Base-by-base conservation (phyloP, 2,888 invertebrate species). In the Drosophila kuntzei region DNA sequence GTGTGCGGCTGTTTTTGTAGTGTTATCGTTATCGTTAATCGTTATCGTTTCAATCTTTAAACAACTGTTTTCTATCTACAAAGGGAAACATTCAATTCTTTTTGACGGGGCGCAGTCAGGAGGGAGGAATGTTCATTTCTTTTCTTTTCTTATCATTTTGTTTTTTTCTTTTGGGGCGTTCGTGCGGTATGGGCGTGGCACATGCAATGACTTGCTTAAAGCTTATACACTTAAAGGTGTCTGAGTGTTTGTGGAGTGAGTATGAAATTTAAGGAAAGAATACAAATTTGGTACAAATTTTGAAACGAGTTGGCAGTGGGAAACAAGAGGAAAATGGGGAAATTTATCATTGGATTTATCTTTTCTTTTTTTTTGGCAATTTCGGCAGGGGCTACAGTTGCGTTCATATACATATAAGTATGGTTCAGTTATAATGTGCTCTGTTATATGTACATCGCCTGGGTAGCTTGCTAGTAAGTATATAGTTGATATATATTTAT, bases 401-500 rank as follows among this genome's bases (percentile, higher is more conserved):
- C 84, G 77, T 75, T 79, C 71, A 75, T 71, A 76, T 75, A 77
- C 55, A 76, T 64, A 68, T 65, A 68, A 36, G 36, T 65, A 68
- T 63, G 16, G 54, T 70, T 81, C 69, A 73, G 70, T 87, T 83
- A 72, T 82, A 71, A 71, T 76, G 57, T 69, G 76, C 74, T 75
- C 74, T 75, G 63, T 69, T 71, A 72, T 55, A 86, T 84, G 81
- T 82, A 85, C 87, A 81, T 80, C 87, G 83, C 80, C 90, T 90
- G 90, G 90, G 90, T 90, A 90, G 90, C 87, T 87, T 87, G 86
- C 81, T 88, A 83, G 75, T 85, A 85, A 85, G 67, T 81, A 70
- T 74, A 80, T 71, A 70, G 60, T 68, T 64, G 53, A 68, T 73
- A 68, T 76, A 64, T 70, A 64, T 70, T 62, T 69, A 68, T 81